These are phyloP conservation scores for Tauraco hartlaubi DNA, from an alignment of 2,797 vertebrate genomes.

Conservation along the genomic window DNA sequence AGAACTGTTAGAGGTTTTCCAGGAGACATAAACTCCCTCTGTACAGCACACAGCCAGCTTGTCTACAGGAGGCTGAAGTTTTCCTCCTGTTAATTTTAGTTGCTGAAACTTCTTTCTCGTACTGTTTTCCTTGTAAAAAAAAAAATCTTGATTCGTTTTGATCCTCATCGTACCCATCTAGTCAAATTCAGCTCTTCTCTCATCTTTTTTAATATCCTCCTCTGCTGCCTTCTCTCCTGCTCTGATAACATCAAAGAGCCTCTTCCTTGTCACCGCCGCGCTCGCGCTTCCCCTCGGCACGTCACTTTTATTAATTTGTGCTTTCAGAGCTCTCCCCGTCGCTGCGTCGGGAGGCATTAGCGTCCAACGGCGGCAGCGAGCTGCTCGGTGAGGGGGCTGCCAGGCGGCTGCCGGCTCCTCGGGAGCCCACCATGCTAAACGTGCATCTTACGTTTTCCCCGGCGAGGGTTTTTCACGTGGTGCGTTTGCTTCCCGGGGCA, in stretches of 20 bases:
- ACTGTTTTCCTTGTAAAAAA: not conserved
- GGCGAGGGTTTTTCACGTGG: not conserved
- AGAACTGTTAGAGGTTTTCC: not conserved
- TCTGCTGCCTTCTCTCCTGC: not conserved
- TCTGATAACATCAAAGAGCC: constrained; percentile 23
- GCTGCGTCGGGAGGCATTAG: not conserved
- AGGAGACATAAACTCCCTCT: not conserved
- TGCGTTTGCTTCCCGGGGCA: not conserved
- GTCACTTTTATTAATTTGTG: not conserved
- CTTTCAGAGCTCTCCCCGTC: not conserved
- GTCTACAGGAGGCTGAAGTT: not conserved
- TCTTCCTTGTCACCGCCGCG: not conserved
- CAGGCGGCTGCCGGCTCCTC: not conserved
- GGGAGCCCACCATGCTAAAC: not conserved
- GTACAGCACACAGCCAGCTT: not conserved
- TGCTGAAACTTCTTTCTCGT: not conserved
- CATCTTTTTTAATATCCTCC: constrained; percentile 40
- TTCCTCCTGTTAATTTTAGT: not conserved
- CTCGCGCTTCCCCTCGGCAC: not conserved
- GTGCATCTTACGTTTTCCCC: not conserved
- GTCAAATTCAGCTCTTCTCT: constrained; percentile 5
- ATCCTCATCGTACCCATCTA: not conserved
- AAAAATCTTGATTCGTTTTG: not conserved
- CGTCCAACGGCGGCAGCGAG: not conserved
- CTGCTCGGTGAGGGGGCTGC: not conserved